These are phyloP conservation scores for Drosophila cardini DNA, from an alignment of 1,140 invertebrate species.

Conservation along the genomic window DNA sequence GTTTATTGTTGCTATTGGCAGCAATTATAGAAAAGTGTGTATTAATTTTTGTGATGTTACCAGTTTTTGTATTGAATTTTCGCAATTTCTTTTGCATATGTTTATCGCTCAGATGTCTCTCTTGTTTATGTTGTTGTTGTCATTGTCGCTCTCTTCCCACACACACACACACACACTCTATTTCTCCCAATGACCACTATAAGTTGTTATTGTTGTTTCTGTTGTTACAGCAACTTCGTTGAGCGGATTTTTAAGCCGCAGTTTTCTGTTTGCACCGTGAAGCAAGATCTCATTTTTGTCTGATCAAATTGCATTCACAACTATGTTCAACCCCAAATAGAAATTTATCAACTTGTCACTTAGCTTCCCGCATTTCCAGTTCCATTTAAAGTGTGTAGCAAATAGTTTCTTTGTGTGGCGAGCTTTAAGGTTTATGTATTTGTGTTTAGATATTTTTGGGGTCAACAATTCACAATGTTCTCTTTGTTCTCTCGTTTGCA, in stretches of 20 bases:
- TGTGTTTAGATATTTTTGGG: constrained; percentile 49
- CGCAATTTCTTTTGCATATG: constrained; percentile 67
- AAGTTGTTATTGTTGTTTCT: constrained; percentile 16
- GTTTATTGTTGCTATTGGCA: constrained; percentile 31
- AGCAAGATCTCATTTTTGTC: constrained; percentile 2
- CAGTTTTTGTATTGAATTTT: constrained; percentile 55
- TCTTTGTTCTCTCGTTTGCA: constrained; percentile 61
- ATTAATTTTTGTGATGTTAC: constrained; percentile 37
- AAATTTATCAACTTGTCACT: constrained; percentile 4
- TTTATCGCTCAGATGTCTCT: constrained; percentile 30
- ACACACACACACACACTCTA: background rate
- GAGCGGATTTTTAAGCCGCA: constrained; percentile 38
- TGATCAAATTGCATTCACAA: background rate
- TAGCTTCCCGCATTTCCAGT: constrained; percentile 37
- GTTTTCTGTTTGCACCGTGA: constrained; percentile 54
- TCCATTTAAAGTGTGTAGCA: constrained; percentile 2
- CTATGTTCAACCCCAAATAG: constrained; percentile 7
- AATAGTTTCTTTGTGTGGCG: constrained; percentile 35
- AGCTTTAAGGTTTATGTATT: constrained; percentile 23
- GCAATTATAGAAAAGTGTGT: constrained; percentile 11
- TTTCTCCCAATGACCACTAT: constrained; percentile 14
- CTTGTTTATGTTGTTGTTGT: constrained; percentile 8
- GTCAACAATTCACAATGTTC: constrained; percentile 58
- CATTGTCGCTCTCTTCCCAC: constrained; percentile 22
- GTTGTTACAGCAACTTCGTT: constrained; percentile 23